These are phyloP conservation scores for Penaeus japonicus DNA, from an alignment of 1,140 invertebrate species.

Conservation along the genomic window DNA sequence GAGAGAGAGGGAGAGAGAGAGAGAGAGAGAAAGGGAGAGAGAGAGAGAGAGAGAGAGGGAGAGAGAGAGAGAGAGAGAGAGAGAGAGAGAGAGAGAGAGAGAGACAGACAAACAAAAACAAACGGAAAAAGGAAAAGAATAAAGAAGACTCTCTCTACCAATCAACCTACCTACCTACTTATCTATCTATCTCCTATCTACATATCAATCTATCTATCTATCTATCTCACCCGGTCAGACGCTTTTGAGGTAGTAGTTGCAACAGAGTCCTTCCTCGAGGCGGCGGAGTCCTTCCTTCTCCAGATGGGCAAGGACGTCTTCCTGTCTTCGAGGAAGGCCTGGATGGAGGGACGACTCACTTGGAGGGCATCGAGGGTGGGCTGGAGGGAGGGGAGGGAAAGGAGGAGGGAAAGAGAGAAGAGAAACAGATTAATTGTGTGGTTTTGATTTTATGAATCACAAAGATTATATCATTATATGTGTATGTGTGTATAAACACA, in stretches of 20 bases:
- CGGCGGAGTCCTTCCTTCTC: slow-evolving; percentile 44
- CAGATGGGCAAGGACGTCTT: slow-evolving; percentile 51
- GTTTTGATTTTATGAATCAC: neutral
- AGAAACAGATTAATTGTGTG: neutral
- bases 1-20: too few relatives aligned
- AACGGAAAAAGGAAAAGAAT: neutral
- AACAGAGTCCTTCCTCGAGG: slow-evolving; percentile 47
- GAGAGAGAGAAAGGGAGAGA: too few relatives aligned
- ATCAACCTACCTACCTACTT: neutral
- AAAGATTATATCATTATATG: neutral
- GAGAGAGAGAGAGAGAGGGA: too few relatives aligned
- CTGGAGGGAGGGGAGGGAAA: neutral
- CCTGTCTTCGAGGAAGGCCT: slow-evolving; percentile 17
- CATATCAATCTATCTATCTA: too few relatives aligned
- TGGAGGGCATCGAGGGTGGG: slow-evolving; percentile 39
- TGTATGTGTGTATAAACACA: neutral
- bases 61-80: too few relatives aligned
- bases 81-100: neutral
- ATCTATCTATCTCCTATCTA: too few relatives aligned
- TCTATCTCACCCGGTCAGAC: slow-evolving; percentile 35
- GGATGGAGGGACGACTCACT: slow-evolving; percentile 26
- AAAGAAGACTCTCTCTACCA: neutral
- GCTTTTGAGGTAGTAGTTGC: slow-evolving; percentile 41
- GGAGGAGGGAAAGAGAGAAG: neutral
- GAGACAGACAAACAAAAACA: neutral